phyloP scores from a whole-genome alignment of 2,888 invertebrate genomes.

The Anagyrus pseudococci region DNA sequence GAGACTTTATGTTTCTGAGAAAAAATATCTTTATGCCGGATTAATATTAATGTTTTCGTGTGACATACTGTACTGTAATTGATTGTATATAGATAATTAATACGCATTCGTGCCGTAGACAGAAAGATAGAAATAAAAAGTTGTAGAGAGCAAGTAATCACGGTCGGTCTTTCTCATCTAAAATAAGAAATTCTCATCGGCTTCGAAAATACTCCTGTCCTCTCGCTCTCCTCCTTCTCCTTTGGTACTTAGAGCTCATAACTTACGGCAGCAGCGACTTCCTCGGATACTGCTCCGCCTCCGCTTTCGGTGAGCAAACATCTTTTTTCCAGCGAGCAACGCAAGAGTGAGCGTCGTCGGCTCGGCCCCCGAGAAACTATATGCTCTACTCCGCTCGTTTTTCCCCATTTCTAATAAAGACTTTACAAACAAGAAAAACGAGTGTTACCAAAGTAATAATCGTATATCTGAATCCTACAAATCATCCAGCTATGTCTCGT shows the following conservation, averaged over 20 bases:
- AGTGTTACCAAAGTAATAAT: slow-evolving; percentile 26
- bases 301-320: slow-evolving; percentile 14
- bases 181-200: slow-evolving; percentile 30
- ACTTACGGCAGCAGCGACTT: slow-evolving; percentile 19
- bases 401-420: slow-evolving; percentile 35
- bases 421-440: slow-evolving; percentile 9
- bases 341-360: not conserved
- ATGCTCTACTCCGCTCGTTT: slow-evolving; percentile 22
- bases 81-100: too few relatives aligned
- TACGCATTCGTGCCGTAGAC: too few relatives aligned
- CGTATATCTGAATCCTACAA: slow-evolving; percentile 13
- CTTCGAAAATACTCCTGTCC: slow-evolving; percentile 11
- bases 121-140: too few relatives aligned
- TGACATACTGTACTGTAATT: too few relatives aligned
- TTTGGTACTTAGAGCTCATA: slow-evolving; percentile 32
- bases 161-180: slow-evolving; percentile 21
- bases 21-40: too few relatives aligned
- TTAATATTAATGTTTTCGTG: too few relatives aligned
- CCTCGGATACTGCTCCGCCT: slow-evolving; percentile 10
- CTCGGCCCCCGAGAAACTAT: slow-evolving; percentile 9
- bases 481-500: not conserved
- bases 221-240: slow-evolving; percentile 2
- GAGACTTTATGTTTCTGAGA: too few relatives aligned
- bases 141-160: slow-evolving; percentile 27
- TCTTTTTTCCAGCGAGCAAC: slow-evolving; percentile 25